Evolutionary conservation across 2,113 vertebrate genomes (phyloP).

Genomic region (Myotis lucifugus): DNA sequence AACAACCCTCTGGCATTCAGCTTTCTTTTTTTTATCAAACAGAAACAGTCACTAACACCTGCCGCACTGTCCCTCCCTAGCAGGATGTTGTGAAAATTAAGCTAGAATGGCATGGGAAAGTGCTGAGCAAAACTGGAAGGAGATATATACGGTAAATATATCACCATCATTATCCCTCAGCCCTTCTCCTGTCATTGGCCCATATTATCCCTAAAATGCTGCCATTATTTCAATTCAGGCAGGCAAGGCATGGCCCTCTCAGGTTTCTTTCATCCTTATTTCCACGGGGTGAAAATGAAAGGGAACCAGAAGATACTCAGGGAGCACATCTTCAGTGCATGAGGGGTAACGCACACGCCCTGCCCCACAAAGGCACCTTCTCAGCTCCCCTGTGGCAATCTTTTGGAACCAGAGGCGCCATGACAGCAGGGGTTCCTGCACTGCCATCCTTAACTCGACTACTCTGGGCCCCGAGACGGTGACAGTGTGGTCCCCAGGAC

Average conservation of each 20-base stretch:
- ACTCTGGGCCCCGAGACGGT: neutral
- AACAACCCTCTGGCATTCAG: neutral
- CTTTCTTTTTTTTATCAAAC: neutral
- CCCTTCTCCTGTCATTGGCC: neutral
- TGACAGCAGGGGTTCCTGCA: neutral
- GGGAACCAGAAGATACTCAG: neutral
- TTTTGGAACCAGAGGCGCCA: neutral
- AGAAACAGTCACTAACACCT: neutral
- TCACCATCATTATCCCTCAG: neutral
- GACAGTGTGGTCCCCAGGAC: rapidly evolving
- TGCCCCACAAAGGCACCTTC: neutral
- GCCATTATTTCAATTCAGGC: slow-evolving; percentile 26
- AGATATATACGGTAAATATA: neutral
- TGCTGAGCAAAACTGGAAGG: neutral
- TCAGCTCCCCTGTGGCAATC: neutral
- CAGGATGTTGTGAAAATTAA: slow-evolving; percentile 1
- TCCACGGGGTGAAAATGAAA: neutral
- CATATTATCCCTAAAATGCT: neutral
- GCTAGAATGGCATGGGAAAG: neutral
- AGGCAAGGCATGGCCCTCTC: neutral
- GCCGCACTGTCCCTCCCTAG: neutral
- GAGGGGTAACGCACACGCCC: rapidly evolving
- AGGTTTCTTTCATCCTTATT: neutral
- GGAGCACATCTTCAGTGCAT: neutral
- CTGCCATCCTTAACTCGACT: neutral